A percentile compares a stretch with the other conserved stretches of the same genome.
Evolutionary conservation across 2,113 vertebrate genomes (phyloP).

Genomic region (Monarcha castaneiventris): DNA sequence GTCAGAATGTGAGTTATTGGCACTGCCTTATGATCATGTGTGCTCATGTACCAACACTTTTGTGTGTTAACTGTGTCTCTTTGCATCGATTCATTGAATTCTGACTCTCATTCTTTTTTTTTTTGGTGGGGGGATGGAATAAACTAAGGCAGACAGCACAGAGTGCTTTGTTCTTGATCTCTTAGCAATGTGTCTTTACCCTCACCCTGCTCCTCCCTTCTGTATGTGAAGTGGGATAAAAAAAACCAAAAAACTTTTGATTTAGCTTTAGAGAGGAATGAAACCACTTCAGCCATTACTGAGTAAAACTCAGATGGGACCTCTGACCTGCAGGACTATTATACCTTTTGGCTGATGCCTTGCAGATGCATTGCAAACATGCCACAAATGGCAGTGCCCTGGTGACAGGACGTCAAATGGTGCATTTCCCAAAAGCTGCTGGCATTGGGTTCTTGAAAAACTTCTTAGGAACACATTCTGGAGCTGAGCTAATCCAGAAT

Average conservation of each 20-base stretch:
- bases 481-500: not conserved
- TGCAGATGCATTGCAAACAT: not conserved
- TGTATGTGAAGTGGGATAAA: accelerated
- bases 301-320: not conserved
- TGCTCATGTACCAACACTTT: not conserved
- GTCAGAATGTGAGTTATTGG: not conserved
- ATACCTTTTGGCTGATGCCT: not conserved
- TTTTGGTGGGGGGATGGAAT: too few relatives aligned
- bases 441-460: not conserved
- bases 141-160: not conserved
- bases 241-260: not conserved
- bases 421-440: not conserved
- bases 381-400: not conserved
- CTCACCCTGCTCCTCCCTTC: not conserved
- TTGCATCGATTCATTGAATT: not conserved
- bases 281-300: not conserved
- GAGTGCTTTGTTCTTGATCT: not conserved
- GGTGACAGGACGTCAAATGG: not conserved
- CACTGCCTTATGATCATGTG: not conserved
- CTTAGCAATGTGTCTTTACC: not conserved
- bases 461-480: not conserved
- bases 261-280: not conserved
- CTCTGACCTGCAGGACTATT: not conserved
- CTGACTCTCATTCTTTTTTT: not conserved
- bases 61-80: not conserved